These are phyloP conservation scores for Danionella dracula DNA, from an alignment of 2,797 vertebrate species.

Conservation along the genomic window DNA sequence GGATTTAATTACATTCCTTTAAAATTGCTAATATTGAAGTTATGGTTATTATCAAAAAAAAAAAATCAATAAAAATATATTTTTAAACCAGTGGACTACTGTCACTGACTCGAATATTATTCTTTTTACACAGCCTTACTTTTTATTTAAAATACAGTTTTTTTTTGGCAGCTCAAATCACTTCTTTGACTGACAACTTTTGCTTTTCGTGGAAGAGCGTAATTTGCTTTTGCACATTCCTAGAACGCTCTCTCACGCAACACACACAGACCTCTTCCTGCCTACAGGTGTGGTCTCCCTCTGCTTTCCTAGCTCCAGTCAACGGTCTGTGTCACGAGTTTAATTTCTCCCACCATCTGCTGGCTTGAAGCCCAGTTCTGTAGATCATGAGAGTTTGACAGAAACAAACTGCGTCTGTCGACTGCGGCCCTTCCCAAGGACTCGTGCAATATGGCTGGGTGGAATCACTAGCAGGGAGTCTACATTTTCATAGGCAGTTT, in stretches of 20 bases:
- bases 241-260: neutral
- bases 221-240: conserved; percentile 11
- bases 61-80: no score
- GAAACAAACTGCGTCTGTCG: conserved; percentile 72
- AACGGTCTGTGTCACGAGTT: conserved; percentile 63
- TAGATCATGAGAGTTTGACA: conserved; percentile 70
- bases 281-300: conserved; percentile 57
- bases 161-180: neutral
- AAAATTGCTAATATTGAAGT: no score
- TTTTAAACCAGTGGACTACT: no score
- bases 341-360: conserved; percentile 75
- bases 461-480: conserved; percentile 56
- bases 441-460: conserved; percentile 62
- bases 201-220: conserved; percentile 38
- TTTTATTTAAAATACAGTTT: no score
- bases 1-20: no score
- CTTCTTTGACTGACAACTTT: neutral
- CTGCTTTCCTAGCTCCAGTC: conserved; percentile 57
- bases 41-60: no score
- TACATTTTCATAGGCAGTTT: conserved; percentile 52
- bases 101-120: no score
- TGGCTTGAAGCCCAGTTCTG: conserved; percentile 64
- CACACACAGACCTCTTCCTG: conserved; percentile 2
- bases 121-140: no score
- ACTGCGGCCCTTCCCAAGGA: conserved; percentile 66